Conservation (phyloP, 2,888 invertebrate genomes). For the Syritta pipiens region DNA sequence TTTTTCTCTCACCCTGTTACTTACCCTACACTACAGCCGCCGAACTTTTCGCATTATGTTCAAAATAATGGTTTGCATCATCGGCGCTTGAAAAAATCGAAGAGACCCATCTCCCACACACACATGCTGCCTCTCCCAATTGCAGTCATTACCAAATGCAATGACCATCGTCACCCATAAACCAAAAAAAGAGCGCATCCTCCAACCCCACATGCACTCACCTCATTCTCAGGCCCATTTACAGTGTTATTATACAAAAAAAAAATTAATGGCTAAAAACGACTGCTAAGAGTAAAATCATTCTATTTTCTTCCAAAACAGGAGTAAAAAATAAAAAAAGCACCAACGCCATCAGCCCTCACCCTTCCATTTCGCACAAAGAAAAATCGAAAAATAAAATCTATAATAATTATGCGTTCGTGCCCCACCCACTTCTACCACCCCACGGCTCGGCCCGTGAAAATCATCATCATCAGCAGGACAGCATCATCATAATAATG, state of each 20-base stretch:
- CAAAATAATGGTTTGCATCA: slow-evolving; percentile 42
- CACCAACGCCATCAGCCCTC: slow-evolving; percentile 34
- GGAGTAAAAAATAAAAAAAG: slow-evolving; percentile 20
- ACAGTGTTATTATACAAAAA: slow-evolving; percentile 67
- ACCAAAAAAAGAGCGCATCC: slow-evolving; percentile 4
- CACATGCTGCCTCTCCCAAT: slow-evolving; percentile 29
- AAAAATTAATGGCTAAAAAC: slow-evolving; percentile 63
- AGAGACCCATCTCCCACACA: slow-evolving; percentile 19
- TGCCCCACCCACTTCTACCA: slow-evolving; percentile 17
- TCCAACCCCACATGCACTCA: neutral
- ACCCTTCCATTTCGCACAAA: too few species aligned
- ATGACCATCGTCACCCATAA: slow-evolving; percentile 52
- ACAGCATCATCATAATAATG: slow-evolving; percentile 74
- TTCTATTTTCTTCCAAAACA: slow-evolving; percentile 63
- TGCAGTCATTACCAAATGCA: slow-evolving; percentile 64
- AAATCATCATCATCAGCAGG: slow-evolving; percentile 28
- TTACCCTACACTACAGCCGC: slow-evolving; percentile 19
- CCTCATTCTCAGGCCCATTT: slow-evolving; percentile 52
- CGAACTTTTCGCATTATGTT: slow-evolving; percentile 35
- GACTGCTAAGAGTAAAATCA: slow-evolving; percentile 46
- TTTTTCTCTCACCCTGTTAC: slow-evolving; percentile 51
- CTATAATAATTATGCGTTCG: slow-evolving; percentile 58
- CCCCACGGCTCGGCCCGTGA: slow-evolving; percentile 4
- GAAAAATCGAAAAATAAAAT: slow-evolving; percentile 60
- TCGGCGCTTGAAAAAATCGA: slow-evolving; percentile 15